Base-by-base conservation (phyloP, 2,113 vertebrate species). In the Arvicanthis niloticus region DNA sequence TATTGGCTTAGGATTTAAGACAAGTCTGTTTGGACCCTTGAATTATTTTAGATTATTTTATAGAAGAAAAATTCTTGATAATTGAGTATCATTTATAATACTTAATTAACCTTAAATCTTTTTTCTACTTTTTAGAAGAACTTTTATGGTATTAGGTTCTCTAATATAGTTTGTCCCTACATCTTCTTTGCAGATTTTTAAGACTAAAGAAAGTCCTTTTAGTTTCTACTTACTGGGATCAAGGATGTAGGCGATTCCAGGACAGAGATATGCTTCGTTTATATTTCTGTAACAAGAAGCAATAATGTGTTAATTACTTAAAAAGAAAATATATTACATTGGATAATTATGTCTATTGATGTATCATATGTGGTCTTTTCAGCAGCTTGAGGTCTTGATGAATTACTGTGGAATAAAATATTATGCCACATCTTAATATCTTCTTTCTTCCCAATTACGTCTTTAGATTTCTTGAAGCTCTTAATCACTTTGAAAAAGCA, bases 401-500 rank as follows among this genome's bases (percentile, higher is more conserved):
- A 77, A 40, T 67, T 73, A 16, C 81, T 82, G 15, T 70, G 15
- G 8, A 81, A 34, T 92, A 42, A 91, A 81, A 84, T 40, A 60
- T 31, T 80, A 48, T 48, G 19, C 80, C 72, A 89, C 7, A 56
- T 80, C 51, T 94, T 88, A 93, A 80, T 91, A 7, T 9, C 34
- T 58, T 91, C 48, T 95, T 56, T 93, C 65, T 97, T 92, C 26
- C 0, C 91, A 89, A 94, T 91, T 92, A 48, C 95, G 58, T 53
- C 48, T 91, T 77, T 62, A 99, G 99, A 73, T 99, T 99, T 98
- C 86, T 94, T 16, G 97, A 98, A 12, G 99, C 99, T 7, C 98
- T 99, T 0, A 94, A 98, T 85, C 98, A 99, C 34, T 99, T 99
- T 94, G 96, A 98, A 86, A 99, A 98, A 89, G 99, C 99, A 0